Conservation (phyloP, 2,888 invertebrate genomes). For the Fragum sueziense region DNA sequence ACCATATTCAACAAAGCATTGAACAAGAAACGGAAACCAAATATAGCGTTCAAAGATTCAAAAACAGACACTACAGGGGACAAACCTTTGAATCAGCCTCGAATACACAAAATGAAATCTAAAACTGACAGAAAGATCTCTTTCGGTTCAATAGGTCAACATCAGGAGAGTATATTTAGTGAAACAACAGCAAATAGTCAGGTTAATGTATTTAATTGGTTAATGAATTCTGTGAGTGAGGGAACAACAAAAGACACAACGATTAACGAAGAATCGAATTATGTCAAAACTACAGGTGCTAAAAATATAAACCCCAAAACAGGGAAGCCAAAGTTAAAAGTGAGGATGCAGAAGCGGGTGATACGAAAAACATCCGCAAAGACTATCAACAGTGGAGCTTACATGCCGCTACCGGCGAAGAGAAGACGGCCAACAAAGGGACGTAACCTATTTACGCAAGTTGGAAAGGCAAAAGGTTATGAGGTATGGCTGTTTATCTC, state of each 20-base stretch:
- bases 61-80: not conserved
- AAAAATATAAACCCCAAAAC: not conserved
- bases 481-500: constrained; percentile 30
- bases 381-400: constrained; percentile 37
- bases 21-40: constrained; percentile 15
- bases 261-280: not conserved
- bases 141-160: not conserved
- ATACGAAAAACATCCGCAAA: constrained; percentile 11
- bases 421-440: not conserved
- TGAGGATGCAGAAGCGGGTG: not conserved
- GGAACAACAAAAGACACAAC: not conserved
- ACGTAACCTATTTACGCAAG: constrained; percentile 34
- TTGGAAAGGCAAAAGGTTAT: constrained; percentile 51
- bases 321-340: constrained; percentile 10
- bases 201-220: constrained; percentile 4
- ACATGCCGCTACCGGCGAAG: constrained; percentile 35
- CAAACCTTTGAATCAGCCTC: not conserved
- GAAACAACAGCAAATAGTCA: constrained; percentile 7
- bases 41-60: constrained; percentile 8
- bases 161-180: not conserved
- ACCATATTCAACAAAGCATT: constrained; percentile 9
- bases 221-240: constrained; percentile 7
- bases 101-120: constrained; percentile 10
- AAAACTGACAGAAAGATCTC: not conserved
- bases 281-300: not conserved